Evolutionary conservation across 1,140 invertebrate species (phyloP).

Genomic region (Drosophila rhopaloa): DNA sequence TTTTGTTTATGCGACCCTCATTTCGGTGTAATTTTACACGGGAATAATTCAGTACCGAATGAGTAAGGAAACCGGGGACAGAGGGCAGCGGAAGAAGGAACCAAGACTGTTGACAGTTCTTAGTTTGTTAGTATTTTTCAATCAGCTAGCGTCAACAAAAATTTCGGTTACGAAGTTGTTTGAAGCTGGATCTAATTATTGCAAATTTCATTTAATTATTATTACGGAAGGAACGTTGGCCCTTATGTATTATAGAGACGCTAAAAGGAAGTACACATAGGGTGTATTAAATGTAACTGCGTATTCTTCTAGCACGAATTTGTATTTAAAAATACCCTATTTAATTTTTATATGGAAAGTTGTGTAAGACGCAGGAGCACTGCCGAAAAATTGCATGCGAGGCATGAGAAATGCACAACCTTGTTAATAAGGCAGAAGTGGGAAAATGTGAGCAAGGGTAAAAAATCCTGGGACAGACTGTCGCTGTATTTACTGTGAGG

Average conservation of each 20-base stretch:
- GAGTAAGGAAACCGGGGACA: neutral
- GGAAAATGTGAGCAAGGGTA: conserved; percentile 1
- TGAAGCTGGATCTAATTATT: too few relatives aligned
- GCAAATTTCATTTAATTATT: too few relatives aligned
- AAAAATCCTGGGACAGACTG: conserved; percentile 20
- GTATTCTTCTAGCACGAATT: too few relatives aligned
- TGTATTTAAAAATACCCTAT: too few relatives aligned
- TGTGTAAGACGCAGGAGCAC: neutral
- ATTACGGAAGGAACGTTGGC: too few relatives aligned
- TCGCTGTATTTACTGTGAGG: conserved; percentile 50
- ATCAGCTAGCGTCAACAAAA: neutral
- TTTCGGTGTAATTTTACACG: conserved; percentile 56
- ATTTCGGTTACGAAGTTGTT: too few relatives aligned
- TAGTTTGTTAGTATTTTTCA: conserved; percentile 6
- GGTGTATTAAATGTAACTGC: too few relatives aligned
- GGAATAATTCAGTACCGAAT: conserved; percentile 23
- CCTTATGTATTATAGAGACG: too few relatives aligned
- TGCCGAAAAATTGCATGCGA: conserved; percentile 20
- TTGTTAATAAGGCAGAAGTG: conserved; percentile 4
- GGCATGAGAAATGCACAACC: conserved; percentile 21
- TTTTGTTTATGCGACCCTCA: conserved; percentile 38
- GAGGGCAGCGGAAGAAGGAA: neutral
- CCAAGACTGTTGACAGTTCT: conserved; percentile 29
- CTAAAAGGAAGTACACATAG: too few relatives aligned
- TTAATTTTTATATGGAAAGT: too few relatives aligned